Evolutionary conservation across 1,140 invertebrate species (phyloP), one percentile per base, ranked within the genome.

Genomic region (Solenopsis invicta): DNA sequence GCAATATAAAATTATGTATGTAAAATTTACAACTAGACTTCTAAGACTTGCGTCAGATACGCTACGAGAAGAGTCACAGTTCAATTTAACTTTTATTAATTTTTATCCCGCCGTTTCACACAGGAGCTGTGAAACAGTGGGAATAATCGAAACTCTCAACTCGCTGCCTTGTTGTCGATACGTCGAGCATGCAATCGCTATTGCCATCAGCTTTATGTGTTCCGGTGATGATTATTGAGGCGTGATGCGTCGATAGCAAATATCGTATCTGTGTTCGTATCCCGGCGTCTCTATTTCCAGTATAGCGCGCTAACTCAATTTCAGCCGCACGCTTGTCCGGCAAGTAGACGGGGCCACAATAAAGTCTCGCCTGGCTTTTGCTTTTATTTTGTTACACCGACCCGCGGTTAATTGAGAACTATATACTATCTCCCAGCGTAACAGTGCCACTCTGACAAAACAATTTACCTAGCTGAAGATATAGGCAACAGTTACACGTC

Each of bases 381-480:
- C 52, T 85, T 88, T 89, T 75, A 82, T 80, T 80, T 69, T 67
- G 21, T 34, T 52, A 59, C 37, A 54, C 34, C 37, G 64, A 21
- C 41, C 67, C 21, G n/a, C 69, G 21, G 69, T 69, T 89, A 89
- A 89, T 89, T 89, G 87, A 59, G 85, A 89, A 89, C 72, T 86
- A 89, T 81, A 66, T 71, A 69, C 71, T 21, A 34, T 81, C 52
- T 1, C 45, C 34, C 69, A 9, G 41, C 2, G 21, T 50, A 69
- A 69, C 21, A 50, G 41, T 13, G 52, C 41, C n/a, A 69, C 41
- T 41, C 37, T 61, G 54, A 45, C 61, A 37, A 85, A 80, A 56
- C 48, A 18, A 54, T 88, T 87, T 85, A 75, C 61, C 29, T 29
- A n/a, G 59, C 12, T n/a, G 29, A 81, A 86, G 61, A 24, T 18